Percentiles rank a stretch among this genome's conserved stretches.
Conservation (phyloP, 2,888 invertebrate genomes). For the Oscheius sp. region DNA sequence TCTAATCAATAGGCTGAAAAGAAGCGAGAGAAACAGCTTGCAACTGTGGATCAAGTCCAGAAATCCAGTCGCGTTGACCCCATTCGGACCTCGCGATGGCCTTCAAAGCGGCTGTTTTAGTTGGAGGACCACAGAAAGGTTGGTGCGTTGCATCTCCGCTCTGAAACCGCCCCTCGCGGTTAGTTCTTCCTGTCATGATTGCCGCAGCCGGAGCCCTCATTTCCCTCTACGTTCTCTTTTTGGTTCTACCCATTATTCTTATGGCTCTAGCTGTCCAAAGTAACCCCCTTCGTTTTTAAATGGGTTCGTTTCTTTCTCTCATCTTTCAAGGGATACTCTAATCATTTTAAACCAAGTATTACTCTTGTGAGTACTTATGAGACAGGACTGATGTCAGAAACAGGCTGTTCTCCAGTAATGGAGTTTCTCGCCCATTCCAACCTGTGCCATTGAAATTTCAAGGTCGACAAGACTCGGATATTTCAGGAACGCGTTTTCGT, state of each 20-base stretch:
- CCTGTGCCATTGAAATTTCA: slow-evolving; percentile 5
- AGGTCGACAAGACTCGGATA: background rate
- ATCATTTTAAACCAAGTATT: background rate
- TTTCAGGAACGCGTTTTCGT: slow-evolving; percentile 90
- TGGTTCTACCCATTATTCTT: slow-evolving; percentile 62
- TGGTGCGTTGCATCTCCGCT: slow-evolving; percentile 73
- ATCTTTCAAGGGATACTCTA: background rate
- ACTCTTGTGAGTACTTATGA: background rate
- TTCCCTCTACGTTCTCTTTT: slow-evolving; percentile 65
- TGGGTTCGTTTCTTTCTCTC: slow-evolving; percentile 26
- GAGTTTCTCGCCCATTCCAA: background rate
- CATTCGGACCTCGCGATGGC: slow-evolving; percentile 54
- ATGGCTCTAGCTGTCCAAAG: slow-evolving; percentile 58
- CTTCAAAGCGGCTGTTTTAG: slow-evolving; percentile 83
- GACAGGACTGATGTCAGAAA: background rate
- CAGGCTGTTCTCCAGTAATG: slow-evolving; percentile 14
- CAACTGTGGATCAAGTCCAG: slow-evolving; percentile 2
- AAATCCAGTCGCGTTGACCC: slow-evolving; percentile 39
- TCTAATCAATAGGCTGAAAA: background rate
- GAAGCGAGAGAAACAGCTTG: background rate
- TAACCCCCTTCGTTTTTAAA: slow-evolving; percentile 46
- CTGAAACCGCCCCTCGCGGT: slow-evolving; percentile 10
- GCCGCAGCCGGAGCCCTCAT: slow-evolving; percentile 65
- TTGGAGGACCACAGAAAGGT: slow-evolving; percentile 94
- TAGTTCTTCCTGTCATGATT: slow-evolving; percentile 52